Percentiles rank a stretch among this genome's conserved stretches.
Conservation (phyloP, 2,797 vertebrate genomes). For the Bucorvus abyssinicus region DNA sequence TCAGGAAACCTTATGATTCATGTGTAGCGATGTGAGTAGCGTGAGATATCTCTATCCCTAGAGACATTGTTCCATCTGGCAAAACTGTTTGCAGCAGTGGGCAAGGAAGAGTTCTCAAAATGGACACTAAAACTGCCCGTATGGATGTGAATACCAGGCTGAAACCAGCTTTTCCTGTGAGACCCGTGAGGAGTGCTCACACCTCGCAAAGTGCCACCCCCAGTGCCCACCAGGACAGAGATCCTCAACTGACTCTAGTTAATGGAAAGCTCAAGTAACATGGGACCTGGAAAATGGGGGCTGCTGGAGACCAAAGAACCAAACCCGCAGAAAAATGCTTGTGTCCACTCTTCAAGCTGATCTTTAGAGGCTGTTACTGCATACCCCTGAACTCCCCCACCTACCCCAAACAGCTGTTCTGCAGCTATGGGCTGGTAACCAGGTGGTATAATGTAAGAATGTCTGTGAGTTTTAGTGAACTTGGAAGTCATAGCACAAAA, state of each 20-base stretch:
- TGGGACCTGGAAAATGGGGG: neutral
- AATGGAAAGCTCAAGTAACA: neutral
- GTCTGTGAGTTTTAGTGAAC: neutral
- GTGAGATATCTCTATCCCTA: neutral
- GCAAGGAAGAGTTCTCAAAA: neutral
- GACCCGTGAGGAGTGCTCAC: neutral
- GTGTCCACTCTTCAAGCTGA: neutral
- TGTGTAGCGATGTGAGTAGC: fast-evolving
- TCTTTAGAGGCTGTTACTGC: neutral
- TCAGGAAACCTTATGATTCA: neutral
- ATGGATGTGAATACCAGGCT: neutral
- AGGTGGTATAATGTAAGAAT: neutral
- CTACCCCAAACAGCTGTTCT: neutral
- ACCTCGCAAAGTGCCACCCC: neutral
- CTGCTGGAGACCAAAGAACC: neutral
- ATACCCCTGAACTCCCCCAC: neutral
- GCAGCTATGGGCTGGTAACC: neutral
- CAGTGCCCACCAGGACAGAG: neutral
- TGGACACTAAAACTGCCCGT: neutral
- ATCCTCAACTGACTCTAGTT: neutral
- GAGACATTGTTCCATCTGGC: neutral
- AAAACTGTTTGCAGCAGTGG: neutral
- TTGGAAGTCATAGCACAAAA: slow-evolving; percentile 5
- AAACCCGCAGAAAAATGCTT: neutral
- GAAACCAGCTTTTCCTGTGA: neutral